phyloP scores from a whole-genome alignment of 2,888 invertebrate genomes.

The Ochropleura plecta region DNA sequence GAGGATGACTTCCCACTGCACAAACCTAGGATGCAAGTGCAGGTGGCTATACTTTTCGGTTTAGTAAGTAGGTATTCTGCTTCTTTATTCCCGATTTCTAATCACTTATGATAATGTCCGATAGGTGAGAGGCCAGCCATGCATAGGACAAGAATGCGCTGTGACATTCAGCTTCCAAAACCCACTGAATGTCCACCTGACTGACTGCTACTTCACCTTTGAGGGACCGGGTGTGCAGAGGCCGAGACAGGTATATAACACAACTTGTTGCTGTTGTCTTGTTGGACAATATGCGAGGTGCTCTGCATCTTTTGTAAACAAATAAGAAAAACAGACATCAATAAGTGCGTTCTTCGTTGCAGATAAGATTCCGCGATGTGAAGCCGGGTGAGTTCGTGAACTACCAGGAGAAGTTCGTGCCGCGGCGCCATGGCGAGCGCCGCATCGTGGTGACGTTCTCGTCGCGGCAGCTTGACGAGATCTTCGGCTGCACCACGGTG shows the following conservation, averaged over 20 bases:
- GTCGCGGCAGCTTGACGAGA: conserved; percentile 92
- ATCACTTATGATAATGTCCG: conserved; percentile 6
- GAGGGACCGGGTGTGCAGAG: conserved; percentile 93
- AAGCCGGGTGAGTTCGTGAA: conserved; percentile 92
- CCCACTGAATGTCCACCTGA: conserved; percentile 91
- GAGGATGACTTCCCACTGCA: conserved; percentile 93
- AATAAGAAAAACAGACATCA: not conserved
- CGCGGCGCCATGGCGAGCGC: conserved; percentile 91
- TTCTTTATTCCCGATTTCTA: conserved; percentile 1
- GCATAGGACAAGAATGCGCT: conserved; percentile 89
- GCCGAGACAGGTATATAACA: conserved; percentile 87
- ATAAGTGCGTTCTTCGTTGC: conserved; percentile 52
- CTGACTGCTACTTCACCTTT: conserved; percentile 92
- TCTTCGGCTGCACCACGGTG: conserved; percentile 90
- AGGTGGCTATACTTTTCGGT: conserved; percentile 82
- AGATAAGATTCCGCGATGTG: conserved; percentile 91
- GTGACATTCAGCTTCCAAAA: conserved; percentile 92
- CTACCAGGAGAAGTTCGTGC: conserved; percentile 91
- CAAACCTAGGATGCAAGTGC: conserved; percentile 92
- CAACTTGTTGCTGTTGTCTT: too few relatives aligned
- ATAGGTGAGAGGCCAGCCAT: conserved; percentile 87
- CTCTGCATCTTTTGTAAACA: not conserved
- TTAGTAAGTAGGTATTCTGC: not conserved
- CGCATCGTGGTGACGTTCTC: conserved; percentile 92
- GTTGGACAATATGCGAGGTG: not conserved